Evolutionary conservation across 2,113 vertebrate genomes (phyloP).

Genomic region (Panthera leo): DNA sequence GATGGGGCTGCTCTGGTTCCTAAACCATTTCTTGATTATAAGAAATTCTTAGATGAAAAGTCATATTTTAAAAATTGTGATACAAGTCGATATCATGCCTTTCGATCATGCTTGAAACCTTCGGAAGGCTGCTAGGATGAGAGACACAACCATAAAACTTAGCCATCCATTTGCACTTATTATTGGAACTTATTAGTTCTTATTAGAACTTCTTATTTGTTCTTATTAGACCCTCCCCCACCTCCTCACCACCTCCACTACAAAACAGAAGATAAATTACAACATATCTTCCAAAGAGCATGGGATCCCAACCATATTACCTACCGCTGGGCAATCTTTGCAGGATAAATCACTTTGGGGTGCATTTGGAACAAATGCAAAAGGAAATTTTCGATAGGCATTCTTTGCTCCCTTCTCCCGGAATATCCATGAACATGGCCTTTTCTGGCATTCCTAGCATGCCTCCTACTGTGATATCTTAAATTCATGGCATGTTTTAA

Average conservation of each 20-base stretch:
- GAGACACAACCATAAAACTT: neutral
- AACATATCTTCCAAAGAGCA: neutral
- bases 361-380: neutral
- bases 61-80: neutral
- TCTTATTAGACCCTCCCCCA: neutral
- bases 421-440: neutral
- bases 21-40: neutral
- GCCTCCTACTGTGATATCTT: neutral
- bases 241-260: neutral
- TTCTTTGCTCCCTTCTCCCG: neutral
- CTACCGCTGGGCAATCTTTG: neutral
- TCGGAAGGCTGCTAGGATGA: neutral
- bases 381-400: neutral
- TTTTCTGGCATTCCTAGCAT: neutral
- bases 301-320: neutral
- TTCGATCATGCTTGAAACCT: neutral
- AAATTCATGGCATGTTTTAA: neutral
- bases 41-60: constrained; percentile 9
- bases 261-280: neutral
- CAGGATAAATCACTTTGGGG: neutral
- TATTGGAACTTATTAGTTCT: no score
- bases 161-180: neutral
- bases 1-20: neutral
- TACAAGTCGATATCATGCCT: neutral
- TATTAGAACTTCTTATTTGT: no score